Conservation (phyloP, 2,888 invertebrate genomes). For the Diplolepis rosae region DNA sequence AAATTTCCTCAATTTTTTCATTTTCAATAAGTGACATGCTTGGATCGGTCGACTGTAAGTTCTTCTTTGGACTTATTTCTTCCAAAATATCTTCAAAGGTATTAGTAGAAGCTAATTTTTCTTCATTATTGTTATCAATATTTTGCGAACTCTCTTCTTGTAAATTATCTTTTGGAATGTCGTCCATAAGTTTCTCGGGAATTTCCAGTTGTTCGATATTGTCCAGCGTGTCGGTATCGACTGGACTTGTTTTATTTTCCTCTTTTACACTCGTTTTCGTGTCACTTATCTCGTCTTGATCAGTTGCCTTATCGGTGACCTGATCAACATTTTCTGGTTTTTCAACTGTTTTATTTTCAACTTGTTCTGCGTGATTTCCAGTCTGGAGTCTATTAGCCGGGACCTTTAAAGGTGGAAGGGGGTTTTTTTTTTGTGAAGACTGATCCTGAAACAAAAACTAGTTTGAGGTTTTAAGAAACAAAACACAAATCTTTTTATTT, state of each 20-base stretch:
- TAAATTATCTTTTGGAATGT: not conserved
- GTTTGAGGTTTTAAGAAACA: not conserved
- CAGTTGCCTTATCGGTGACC: conserved; percentile 29
- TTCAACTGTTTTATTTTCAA: conserved; percentile 36
- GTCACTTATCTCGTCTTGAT: conserved; percentile 17
- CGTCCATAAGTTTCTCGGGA: conserved; percentile 41
- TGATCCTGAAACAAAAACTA: conserved; percentile 22
- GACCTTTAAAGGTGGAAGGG: conserved; percentile 62
- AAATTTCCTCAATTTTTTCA: conserved; percentile 28
- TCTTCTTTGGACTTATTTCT: conserved; percentile 1
- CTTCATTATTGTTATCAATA: conserved; percentile 28
- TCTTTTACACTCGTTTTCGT: conserved; percentile 14
- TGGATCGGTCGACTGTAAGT: conserved; percentile 43
- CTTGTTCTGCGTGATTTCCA: conserved; percentile 45
- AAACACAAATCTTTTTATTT: too few species aligned
- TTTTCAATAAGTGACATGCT: not conserved
- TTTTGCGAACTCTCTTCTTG: not conserved
- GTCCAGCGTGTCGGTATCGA: conserved; percentile 36
- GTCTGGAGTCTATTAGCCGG: conserved; percentile 54
- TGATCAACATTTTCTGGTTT: conserved; percentile 44
- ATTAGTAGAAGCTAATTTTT: conserved; percentile 24
- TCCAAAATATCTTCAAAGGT: conserved; percentile 18
- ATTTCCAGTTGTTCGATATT: conserved; percentile 47
- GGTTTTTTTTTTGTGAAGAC: conserved; percentile 47
- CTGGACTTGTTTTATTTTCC: conserved; percentile 33